Evolutionary conservation across 2,888 invertebrate species (phyloP), one percentile per base, ranked within the genome.

Genomic region (Dynastes tityus): DNA sequence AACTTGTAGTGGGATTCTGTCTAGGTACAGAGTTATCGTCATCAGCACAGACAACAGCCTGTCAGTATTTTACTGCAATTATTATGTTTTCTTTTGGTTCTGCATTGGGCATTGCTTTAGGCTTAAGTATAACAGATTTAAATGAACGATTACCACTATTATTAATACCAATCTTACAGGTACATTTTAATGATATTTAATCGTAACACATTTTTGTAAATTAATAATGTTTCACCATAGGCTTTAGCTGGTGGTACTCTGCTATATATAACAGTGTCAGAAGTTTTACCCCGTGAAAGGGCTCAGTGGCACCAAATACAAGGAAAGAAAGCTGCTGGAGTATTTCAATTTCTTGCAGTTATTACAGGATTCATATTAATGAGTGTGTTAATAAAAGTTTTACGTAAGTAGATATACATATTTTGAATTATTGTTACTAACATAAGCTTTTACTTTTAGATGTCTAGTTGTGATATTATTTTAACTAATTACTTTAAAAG

Each of bases 1-100:
- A 96, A 89, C 91, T 93, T 82, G 95, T 96, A 16, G 95, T 96
- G 76, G 94, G 94, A 0, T 95, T 96, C 88, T 96, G 95, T 83
- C 90, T 96, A 67, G 96, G 96, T 0, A 90, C 94, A 0, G 95
- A 95, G 87, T 89, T 96, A 78, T 84, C 87, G 6, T 88, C 90
- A 16, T 87, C 88, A 68, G 75, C 83, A 5, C 75, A 79, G 27
- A 85, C 81, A n/a, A 85, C 85, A 11, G 82, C 85, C 65, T 89
- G 90, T 70, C 88, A 89, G 55, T 92, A 94, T 81, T 88, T 94
- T 27, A 82, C 91, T 8, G 92, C 92, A 64, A 91, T 95, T 74
- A 84, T 89, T 1, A 89, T 94, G 29, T 95, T 95, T 87, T 91
- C 94, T 9, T 88, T 91, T 1, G 94, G 95, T 0, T 94, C 95